phyloP scores from a whole-genome alignment of 2,888 invertebrate genomes.

The Metallyticus violacea region DNA sequence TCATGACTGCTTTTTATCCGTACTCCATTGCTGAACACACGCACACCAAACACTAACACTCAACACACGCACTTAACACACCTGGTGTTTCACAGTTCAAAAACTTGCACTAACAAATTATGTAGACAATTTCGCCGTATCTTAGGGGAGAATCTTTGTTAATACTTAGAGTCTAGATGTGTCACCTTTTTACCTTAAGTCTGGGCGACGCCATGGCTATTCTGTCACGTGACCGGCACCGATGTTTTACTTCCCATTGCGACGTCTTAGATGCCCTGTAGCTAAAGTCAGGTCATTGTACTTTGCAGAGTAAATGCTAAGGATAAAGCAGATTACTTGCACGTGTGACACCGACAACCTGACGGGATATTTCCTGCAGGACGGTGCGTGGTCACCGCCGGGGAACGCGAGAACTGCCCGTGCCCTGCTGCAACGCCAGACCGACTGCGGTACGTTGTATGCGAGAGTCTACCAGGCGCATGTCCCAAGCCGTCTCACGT shows the following conservation, averaged over 20 bases:
- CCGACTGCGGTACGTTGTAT: not conserved
- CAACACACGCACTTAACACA: not conserved
- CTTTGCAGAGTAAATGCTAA: too few relatives aligned
- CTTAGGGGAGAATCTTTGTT: too few relatives aligned
- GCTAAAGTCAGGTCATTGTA: too few relatives aligned
- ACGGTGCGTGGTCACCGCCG: not conserved
- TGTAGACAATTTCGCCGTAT: too few relatives aligned
- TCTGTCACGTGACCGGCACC: not conserved
- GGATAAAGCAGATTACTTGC: too few relatives aligned
- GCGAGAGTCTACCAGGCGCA: not conserved
- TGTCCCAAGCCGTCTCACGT: not conserved
- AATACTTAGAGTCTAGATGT: not conserved
- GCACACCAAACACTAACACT: not conserved
- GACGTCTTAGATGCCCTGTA: too few relatives aligned
- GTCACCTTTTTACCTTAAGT: constrained; percentile 24
- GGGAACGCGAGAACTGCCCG: not conserved
- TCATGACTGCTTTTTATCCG: constrained; percentile 33
- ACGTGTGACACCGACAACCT: too few relatives aligned
- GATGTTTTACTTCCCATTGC: not conserved
- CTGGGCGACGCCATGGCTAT: constrained; percentile 1
- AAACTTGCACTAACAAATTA: too few relatives aligned
- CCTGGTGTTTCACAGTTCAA: not conserved
- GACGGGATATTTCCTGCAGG: not conserved
- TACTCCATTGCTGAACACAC: not conserved
- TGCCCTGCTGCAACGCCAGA: not conserved